These are phyloP conservation scores for Adelges cooleyi DNA, from an alignment of 1,140 invertebrate species.

Conservation along the genomic window DNA sequence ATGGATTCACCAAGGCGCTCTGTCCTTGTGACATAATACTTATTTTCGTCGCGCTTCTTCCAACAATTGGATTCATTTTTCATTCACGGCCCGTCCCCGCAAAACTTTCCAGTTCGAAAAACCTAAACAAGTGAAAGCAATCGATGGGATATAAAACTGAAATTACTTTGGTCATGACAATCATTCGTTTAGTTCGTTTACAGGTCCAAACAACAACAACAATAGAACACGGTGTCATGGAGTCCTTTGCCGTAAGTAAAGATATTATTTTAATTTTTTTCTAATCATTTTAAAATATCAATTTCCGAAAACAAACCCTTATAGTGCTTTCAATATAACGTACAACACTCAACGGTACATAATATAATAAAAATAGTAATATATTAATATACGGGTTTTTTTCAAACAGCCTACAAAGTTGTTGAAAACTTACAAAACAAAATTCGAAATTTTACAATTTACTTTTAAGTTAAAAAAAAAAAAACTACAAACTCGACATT, in stretches of 20 bases:
- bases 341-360: too few relatives aligned
- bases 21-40: slow-evolving; percentile 4
- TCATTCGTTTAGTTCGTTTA: not conserved
- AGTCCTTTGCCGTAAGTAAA: slow-evolving; percentile 1
- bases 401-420: too few relatives aligned
- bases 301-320: too few relatives aligned
- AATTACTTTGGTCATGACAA: not conserved
- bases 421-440: too few relatives aligned
- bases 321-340: too few relatives aligned
- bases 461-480: too few relatives aligned
- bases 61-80: slow-evolving; percentile 2
- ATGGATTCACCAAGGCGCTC: not conserved
- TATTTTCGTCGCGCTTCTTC: not conserved
- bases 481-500: too few relatives aligned
- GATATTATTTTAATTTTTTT: too few relatives aligned
- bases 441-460: too few relatives aligned
- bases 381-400: too few relatives aligned
- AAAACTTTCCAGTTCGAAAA: slow-evolving; percentile 18
- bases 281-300: too few relatives aligned
- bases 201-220: not conserved
- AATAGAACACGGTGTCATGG: not conserved
- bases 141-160: slow-evolving; percentile 16
- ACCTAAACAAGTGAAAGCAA: slow-evolving; percentile 18
- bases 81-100: not conserved
- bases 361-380: too few relatives aligned